A percentile compares a stretch with the other conserved stretches of the same genome.
Conservation (phyloP, 2,797 vertebrate species). For the Epinephelus malabaricus region DNA sequence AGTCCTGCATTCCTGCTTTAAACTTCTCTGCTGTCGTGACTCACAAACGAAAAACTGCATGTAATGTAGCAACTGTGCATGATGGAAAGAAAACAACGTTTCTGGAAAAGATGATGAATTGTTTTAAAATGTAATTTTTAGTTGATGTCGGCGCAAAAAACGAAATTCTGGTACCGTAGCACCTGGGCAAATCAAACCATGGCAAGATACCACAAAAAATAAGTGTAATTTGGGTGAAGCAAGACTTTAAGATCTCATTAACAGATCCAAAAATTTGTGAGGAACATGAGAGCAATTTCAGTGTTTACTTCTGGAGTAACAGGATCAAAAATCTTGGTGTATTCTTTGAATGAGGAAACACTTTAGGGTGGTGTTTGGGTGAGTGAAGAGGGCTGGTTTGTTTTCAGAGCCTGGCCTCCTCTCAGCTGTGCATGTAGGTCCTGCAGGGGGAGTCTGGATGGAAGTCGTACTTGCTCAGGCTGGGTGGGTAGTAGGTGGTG, state of each 20-base stretch:
- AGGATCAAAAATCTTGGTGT: neutral
- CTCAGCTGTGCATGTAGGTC: constrained; percentile 96
- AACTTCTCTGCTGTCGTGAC: too few species aligned
- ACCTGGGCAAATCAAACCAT: neutral
- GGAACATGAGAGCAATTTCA: constrained; percentile 6
- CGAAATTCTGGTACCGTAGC: neutral
- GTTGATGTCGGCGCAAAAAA: neutral
- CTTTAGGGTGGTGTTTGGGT: neutral
- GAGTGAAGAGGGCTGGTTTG: neutral
- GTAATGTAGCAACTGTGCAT: neutral
- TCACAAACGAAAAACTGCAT: too few species aligned
- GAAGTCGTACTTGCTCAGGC: constrained; percentile 94
- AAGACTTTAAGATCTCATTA: neutral
- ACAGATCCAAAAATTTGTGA: neutral
- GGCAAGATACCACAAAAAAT: neutral
- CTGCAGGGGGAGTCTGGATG: constrained; percentile 93
- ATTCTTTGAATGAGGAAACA: neutral
- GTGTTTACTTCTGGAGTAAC: constrained; percentile 7
- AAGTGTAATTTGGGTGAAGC: neutral
- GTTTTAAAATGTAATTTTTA: neutral
- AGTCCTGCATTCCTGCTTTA: too few species aligned
- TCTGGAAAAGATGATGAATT: too few species aligned
- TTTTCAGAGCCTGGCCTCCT: constrained; percentile 16
- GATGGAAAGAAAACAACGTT: neutral
- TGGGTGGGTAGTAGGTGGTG: constrained; percentile 94